Conservation (phyloP, 2,888 invertebrate species). For the Drosophila rubida region DNA sequence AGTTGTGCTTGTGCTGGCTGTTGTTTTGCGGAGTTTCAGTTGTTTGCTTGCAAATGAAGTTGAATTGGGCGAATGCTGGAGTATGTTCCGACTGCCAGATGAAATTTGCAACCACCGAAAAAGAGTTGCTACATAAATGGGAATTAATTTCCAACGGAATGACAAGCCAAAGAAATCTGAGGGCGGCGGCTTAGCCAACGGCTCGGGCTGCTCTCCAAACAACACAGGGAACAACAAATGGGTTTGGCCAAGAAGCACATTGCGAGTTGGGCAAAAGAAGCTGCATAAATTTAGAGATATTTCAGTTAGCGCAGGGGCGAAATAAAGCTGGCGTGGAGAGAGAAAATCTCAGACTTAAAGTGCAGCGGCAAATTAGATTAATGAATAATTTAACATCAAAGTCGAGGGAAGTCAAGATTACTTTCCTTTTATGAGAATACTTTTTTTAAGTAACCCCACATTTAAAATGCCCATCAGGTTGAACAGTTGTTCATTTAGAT, state of each 20-base stretch:
- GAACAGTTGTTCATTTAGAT: too few species aligned
- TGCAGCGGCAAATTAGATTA: neutral
- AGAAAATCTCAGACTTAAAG: neutral
- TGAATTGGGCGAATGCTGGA: slow-evolving; percentile 20
- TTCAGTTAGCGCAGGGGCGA: slow-evolving; percentile 8
- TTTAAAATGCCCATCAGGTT: too few species aligned
- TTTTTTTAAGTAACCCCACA: too few species aligned
- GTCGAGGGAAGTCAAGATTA: too few species aligned
- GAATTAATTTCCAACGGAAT: slow-evolving; percentile 66
- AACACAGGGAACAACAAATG: slow-evolving; percentile 50
- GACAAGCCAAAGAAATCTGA: slow-evolving; percentile 39
- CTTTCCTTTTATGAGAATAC: too few species aligned
- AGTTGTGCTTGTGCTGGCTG: slow-evolving; percentile 59
- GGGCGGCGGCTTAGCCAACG: neutral
- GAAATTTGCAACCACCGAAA: slow-evolving; percentile 72
- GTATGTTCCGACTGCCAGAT: slow-evolving; percentile 37
- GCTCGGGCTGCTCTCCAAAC: slow-evolving; percentile 4
- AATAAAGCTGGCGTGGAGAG: neutral
- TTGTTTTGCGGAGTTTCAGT: slow-evolving; percentile 36
- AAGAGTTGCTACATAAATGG: slow-evolving; percentile 56
- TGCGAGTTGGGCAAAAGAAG: slow-evolving; percentile 15
- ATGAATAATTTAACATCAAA: neutral
- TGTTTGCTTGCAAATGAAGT: slow-evolving; percentile 53
- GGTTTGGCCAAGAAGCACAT: slow-evolving; percentile 36
- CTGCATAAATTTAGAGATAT: slow-evolving; percentile 2